A percentile compares a stretch with the other conserved stretches of the same genome.
Conservation (phyloP, 1,140 invertebrate species). For the Acyrthosiphon pisum region DNA sequence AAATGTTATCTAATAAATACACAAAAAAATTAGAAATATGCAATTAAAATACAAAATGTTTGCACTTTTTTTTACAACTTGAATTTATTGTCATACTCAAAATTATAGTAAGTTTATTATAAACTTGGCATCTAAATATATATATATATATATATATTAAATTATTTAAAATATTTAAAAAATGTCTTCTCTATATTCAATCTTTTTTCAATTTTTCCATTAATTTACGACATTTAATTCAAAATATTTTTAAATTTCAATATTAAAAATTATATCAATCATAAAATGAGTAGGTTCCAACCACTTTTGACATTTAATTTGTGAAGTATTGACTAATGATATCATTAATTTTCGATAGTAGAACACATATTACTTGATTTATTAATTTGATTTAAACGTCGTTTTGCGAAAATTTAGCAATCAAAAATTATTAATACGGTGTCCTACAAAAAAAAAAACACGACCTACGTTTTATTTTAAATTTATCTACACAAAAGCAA, state of each 20-base stretch:
- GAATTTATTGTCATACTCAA: neutral
- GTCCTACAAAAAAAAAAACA: too few relatives aligned
- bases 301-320: neutral
- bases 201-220: neutral
- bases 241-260: neutral
- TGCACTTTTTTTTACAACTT: neutral
- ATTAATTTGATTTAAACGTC: too few relatives aligned
- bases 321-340: neutral
- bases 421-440: too few relatives aligned
- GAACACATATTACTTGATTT: too few relatives aligned
- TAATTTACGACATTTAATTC: neutral
- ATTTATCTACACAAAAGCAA: too few relatives aligned
- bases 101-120: neutral
- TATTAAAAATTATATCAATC: neutral
- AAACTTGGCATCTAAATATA: neutral
- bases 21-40: too few relatives aligned
- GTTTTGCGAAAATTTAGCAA: too few relatives aligned
- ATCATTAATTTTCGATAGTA: too few relatives aligned
- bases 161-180: neutral
- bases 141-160: neutral
- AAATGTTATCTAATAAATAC: neutral
- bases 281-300: neutral
- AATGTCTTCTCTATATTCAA: too few relatives aligned
- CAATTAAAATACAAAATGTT: neutral
- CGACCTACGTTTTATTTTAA: too few relatives aligned